Evolutionary conservation across 1,140 invertebrate species (phyloP), one percentile per base, ranked within the genome.

Genomic region (Hermetia illucens): DNA sequence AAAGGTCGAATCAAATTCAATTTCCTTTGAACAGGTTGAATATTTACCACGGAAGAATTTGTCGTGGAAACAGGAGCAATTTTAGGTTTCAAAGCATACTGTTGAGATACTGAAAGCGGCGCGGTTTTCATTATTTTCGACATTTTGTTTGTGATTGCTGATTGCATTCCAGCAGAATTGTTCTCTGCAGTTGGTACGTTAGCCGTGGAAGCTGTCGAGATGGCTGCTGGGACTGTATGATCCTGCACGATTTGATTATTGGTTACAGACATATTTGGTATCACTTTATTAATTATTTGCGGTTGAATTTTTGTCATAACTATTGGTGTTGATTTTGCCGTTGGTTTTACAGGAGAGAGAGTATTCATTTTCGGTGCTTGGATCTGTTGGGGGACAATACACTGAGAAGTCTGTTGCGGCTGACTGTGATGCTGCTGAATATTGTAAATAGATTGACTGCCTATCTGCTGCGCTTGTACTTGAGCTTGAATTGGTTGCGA

Each of bases 401-500:
- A 25, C 24, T 25, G n/a, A n/a, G n/a, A n/a, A n/a, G n/a, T n/a
- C 21, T 36, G 35, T 5, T 34, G 37, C 34, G 40, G 39, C 12
- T 20, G 38, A 21, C 15, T 36, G 20, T 32, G 21, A 17, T 25
- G 40, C 12, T 12, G 37, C 29, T 35, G 35, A 12, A 9, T 40
- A 17, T 9, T 29, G 4, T 32, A 24, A 15, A 29, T 31, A 10
- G 40, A 17, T 24, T 40, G 24, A 18, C 16, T 9, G 27, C 19
- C 19, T 22, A 16, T 19, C 12, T 27, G 4, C 19, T 34, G 20
- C 27, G 32, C 10, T n/a, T 27, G 8, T 21, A 19, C 9, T 17
- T 38, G 34, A 12, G 39, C 29, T 42, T 49, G 40, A 38, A 47
- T 39, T 25, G 46, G 39, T 30, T 45, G 44, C 16, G 48, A 39